Evolutionary conservation across 2,888 invertebrate species (phyloP).

Genomic region (Idaea aversata): DNA sequence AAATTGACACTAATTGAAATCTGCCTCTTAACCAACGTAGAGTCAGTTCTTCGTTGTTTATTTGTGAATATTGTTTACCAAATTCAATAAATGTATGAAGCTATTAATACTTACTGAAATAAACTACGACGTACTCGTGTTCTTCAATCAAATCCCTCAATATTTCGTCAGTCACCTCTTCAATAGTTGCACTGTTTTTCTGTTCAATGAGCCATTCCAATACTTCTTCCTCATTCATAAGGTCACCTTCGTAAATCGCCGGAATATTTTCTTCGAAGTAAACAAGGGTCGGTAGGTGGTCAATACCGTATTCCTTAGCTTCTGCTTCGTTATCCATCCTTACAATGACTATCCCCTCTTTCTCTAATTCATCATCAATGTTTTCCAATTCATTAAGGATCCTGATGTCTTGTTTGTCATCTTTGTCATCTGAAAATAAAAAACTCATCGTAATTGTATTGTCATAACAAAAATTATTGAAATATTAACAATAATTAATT

Average conservation of each 20-base stretch:
- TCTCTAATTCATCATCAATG: constrained; percentile 94
- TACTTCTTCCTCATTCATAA: constrained; percentile 95
- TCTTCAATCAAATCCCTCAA: constrained; percentile 91
- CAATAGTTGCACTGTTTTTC: constrained; percentile 94
- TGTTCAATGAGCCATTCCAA: constrained; percentile 93
- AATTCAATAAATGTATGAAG: neutral
- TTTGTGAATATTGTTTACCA: too few species aligned
- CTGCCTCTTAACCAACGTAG: too few species aligned
- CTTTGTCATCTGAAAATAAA: constrained; percentile 88
- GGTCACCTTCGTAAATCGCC: constrained; percentile 93
- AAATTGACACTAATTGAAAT: too few species aligned
- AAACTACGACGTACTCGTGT: constrained; percentile 96
- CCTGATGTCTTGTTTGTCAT: constrained; percentile 93
- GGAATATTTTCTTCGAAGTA: constrained; percentile 96
- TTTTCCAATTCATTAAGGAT: constrained; percentile 94
- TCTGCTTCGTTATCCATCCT: constrained; percentile 94
- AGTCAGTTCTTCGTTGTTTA: too few species aligned
- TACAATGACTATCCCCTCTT: constrained; percentile 94
- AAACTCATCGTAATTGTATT: neutral
- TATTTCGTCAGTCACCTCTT: constrained; percentile 96
- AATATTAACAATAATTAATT: neutral
- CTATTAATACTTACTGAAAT: constrained; percentile 85
- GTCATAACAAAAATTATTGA: neutral
- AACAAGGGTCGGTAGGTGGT: constrained; percentile 90
- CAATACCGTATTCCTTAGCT: constrained; percentile 94